phyloP scores from a whole-genome alignment of 2,113 vertebrate species.

The Bucco capensis region DNA sequence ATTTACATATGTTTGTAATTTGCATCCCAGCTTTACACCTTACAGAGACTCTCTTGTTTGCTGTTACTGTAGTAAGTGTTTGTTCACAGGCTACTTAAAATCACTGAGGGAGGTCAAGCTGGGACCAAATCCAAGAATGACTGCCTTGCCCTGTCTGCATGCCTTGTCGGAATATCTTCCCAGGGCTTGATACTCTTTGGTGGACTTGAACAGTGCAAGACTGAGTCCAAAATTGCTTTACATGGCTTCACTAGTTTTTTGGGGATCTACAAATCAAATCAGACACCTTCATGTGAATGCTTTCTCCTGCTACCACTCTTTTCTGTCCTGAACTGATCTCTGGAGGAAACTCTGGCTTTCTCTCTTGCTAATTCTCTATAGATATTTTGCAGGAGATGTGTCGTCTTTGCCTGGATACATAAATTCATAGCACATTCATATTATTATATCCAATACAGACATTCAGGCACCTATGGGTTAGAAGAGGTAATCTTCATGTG shows the following conservation, averaged over 20 bases:
- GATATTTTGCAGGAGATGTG: background rate
- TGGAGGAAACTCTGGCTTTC: background rate
- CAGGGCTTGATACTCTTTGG: background rate
- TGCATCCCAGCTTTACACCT: conserved; percentile 46
- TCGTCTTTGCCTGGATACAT: background rate
- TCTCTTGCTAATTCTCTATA: background rate
- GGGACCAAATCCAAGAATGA: conserved; percentile 35
- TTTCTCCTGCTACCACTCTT: background rate
- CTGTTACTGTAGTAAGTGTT: conserved; percentile 41
- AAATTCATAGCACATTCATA: background rate
- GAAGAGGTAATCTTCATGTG: background rate
- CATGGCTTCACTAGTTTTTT: background rate
- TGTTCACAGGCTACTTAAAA: conserved; percentile 57
- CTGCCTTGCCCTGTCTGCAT: background rate
- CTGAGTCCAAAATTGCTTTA: background rate
- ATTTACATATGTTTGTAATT: conserved; percentile 62
- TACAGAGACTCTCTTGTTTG: conserved; percentile 60
- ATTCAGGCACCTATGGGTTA: accelerated
- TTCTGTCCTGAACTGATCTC: background rate
- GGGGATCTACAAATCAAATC: background rate
- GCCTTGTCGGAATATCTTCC: background rate
- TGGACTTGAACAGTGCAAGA: background rate
- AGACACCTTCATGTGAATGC: background rate
- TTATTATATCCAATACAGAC: background rate
- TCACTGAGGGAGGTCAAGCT: conserved; percentile 23